Percentiles rank a stretch among this genome's conserved stretches.
phyloP scores from a whole-genome alignment of 2,797 vertebrate genomes.

The Acanthopagrus latus region DNA sequence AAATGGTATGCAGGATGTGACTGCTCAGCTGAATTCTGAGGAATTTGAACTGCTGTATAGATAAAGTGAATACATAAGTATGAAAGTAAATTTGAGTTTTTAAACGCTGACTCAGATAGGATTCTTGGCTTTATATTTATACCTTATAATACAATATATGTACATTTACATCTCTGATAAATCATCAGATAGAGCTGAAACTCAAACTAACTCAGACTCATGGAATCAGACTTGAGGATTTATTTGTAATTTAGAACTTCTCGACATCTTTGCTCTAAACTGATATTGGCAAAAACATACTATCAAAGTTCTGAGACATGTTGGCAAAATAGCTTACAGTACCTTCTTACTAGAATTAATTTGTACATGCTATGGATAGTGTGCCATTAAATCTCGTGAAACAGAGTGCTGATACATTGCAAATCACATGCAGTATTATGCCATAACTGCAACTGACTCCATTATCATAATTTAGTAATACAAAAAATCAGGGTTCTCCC shows the following conservation, averaged over 20 bases:
- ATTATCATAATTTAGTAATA: not conserved
- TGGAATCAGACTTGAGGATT: not conserved
- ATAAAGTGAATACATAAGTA: not conserved
- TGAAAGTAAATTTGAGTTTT: not conserved
- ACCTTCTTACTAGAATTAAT: not conserved
- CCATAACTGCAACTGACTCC: not conserved
- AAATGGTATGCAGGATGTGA: not conserved
- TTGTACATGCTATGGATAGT: not conserved
- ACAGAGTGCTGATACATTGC: not conserved
- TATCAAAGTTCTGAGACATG: not conserved
- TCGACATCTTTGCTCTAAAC: no score
- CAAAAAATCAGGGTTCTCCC: no score
- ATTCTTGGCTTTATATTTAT: not conserved
- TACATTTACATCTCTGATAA: no score
- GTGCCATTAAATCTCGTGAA: not conserved
- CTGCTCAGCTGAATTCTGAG: not conserved
- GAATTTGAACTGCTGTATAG: not conserved
- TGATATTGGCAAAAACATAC: not conserved
- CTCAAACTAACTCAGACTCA: not conserved
- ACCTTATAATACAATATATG: not conserved
- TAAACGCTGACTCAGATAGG: no score
- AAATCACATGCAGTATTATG: not conserved
- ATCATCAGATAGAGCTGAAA: not conserved
- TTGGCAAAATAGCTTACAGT: not conserved
- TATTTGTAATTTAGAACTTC: no score